phyloP scores from a whole-genome alignment of 2,797 vertebrate genomes.

The Sebastes hubbsi region DNA sequence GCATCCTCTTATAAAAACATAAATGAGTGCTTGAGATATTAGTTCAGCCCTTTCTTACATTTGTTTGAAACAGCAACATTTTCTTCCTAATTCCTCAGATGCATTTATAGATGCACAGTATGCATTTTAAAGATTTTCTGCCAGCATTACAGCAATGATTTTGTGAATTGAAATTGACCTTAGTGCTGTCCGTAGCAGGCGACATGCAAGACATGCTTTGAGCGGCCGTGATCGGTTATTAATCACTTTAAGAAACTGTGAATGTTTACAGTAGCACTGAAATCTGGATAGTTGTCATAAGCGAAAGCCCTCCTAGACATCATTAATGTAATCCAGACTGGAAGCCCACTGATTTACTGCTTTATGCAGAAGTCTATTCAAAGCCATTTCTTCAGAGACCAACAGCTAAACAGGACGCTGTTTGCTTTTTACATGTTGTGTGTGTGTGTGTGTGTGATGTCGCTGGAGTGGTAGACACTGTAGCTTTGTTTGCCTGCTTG shows the following conservation, averaged over 20 bases:
- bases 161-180: not conserved
- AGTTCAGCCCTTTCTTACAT: not conserved
- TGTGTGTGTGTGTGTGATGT: not conserved
- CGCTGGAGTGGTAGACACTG: not conserved
- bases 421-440: constrained; percentile 2
- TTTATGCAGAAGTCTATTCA: not conserved
- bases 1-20: not conserved
- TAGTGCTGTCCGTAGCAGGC: not conserved
- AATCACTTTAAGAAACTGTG: constrained; percentile 9
- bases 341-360: not conserved
- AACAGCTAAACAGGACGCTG: not conserved
- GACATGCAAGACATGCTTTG: not conserved
- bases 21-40: not conserved
- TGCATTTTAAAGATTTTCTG: not conserved
- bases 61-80: not conserved
- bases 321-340: constrained; percentile 18
- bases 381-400: not conserved
- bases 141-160: not conserved
- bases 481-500: constrained; percentile 1
- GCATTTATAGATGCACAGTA: not conserved
- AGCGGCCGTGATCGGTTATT: not conserved
- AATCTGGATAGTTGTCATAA: constrained; percentile 11
- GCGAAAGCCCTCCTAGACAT: not conserved
- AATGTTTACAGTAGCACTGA: constrained; percentile 17
- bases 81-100: not conserved